Conservation (phyloP, 2,797 vertebrate genomes). For the Onychomys arenicola region DNA sequence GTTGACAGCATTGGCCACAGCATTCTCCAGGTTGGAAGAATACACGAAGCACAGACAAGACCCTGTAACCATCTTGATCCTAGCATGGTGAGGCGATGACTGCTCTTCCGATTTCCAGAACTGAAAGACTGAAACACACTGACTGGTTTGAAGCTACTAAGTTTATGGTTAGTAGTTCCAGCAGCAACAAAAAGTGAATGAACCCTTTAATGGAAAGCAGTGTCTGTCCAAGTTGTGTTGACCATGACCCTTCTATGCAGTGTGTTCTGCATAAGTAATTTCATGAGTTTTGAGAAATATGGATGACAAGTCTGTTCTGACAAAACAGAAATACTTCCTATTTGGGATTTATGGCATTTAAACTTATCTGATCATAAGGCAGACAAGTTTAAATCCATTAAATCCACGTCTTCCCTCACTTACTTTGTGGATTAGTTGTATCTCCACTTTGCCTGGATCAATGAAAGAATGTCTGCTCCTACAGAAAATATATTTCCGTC, state of each 20-base stretch:
- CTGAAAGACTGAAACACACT: not conserved
- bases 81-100: not conserved
- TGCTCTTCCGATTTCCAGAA: not conserved
- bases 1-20: not conserved
- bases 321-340: not conserved
- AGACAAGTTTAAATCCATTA: not conserved
- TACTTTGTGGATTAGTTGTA: not conserved
- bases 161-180: not conserved
- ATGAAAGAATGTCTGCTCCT: not conserved
- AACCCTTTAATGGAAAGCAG: not conserved
- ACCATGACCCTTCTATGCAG: not conserved
- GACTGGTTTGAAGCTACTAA: not conserved
- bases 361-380: not conserved
- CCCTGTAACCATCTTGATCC: not conserved
- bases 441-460: conserved; percentile 23
- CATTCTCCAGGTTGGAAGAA: not conserved
- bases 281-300: not conserved
- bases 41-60: not conserved
- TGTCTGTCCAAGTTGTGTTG: not conserved
- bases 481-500: not conserved
- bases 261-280: not conserved
- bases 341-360: not conserved
- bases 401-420: not conserved
- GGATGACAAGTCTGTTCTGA: not conserved
- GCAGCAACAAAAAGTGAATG: not conserved